Evolutionary conservation across 2,113 vertebrate species (phyloP).

Genomic region (Silurus meridionalis): DNA sequence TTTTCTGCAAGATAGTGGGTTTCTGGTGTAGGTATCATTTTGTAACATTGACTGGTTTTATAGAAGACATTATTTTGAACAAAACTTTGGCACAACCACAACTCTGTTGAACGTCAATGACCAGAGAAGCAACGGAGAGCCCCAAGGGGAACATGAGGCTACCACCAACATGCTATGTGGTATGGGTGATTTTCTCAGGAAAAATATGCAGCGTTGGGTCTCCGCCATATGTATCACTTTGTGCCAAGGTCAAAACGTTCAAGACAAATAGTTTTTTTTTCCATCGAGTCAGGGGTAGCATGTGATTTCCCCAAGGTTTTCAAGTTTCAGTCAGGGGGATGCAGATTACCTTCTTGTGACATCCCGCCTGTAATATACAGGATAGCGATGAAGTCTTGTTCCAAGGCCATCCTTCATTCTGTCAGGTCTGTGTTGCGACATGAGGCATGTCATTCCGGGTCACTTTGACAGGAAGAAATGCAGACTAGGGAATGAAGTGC

Average conservation of each 20-base stretch:
- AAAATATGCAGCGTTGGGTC: background rate
- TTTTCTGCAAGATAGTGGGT: background rate
- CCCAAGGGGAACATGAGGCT: background rate
- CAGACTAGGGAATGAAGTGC: background rate
- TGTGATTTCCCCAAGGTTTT: constrained; percentile 22
- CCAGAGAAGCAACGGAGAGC: too few relatives aligned
- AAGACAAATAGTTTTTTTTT: background rate
- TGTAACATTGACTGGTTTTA: background rate
- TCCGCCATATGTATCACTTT: background rate
- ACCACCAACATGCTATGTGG: background rate
- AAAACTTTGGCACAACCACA: too few relatives aligned
- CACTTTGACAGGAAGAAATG: constrained; percentile 30
- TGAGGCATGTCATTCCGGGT: constrained; percentile 26
- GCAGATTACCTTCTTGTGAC: constrained; percentile 28
- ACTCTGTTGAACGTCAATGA: too few relatives aligned
- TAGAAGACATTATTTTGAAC: too few relatives aligned
- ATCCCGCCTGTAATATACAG: constrained; percentile 29
- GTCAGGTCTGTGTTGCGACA: constrained; percentile 45
- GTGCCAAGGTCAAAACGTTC: background rate
- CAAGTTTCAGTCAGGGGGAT: constrained; percentile 30
- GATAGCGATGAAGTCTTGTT: constrained; percentile 36
- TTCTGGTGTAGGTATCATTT: background rate
- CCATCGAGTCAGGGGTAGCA: background rate
- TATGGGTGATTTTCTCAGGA: background rate
- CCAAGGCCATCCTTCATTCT: constrained; percentile 40